A percentile compares a stretch with the other conserved stretches of the same genome.
These are phyloP conservation scores for Lottia scabra DNA, from an alignment of 2,888 invertebrate genomes.

Conservation along the genomic window DNA sequence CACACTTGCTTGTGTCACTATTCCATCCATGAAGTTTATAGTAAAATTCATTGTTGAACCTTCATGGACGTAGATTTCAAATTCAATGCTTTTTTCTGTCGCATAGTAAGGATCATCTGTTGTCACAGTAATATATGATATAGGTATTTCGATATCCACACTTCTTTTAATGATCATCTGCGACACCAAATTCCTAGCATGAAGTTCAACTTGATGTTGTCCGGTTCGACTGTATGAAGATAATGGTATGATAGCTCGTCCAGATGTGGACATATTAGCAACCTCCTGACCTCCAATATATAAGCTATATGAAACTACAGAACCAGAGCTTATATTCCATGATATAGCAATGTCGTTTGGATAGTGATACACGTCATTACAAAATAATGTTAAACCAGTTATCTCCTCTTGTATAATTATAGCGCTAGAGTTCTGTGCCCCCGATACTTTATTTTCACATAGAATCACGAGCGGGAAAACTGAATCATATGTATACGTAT, in stretches of 20 bases:
- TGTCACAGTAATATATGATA: neutral
- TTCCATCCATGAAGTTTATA: slow-evolving; percentile 8
- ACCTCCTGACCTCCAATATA: slow-evolving; percentile 9
- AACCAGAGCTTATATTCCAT: slow-evolving; percentile 16
- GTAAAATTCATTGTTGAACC: slow-evolving; percentile 13
- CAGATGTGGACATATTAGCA: neutral
- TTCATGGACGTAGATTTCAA: slow-evolving; percentile 5
- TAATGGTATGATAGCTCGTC: slow-evolving; percentile 8
- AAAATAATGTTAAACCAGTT: slow-evolving; percentile 9
- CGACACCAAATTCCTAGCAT: slow-evolving; percentile 25
- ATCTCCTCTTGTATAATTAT: slow-evolving; percentile 22
- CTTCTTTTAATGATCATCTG: neutral
- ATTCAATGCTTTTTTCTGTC: slow-evolving; percentile 4
- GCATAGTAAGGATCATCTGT: slow-evolving; percentile 11
- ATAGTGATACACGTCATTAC: slow-evolving; percentile 3
- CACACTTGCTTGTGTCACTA: neutral
- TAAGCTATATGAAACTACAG: slow-evolving; percentile 16
- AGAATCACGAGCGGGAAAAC: slow-evolving; percentile 15
- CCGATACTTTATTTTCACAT: slow-evolving; percentile 23
- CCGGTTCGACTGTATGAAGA: slow-evolving; percentile 19
- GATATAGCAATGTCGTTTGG: slow-evolving; percentile 17
- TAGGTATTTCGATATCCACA: slow-evolving; percentile 18
- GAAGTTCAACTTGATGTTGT: slow-evolving; percentile 17
- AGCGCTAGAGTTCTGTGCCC: neutral
- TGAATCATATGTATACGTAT: slow-evolving; percentile 10